Conservation (phyloP, 2,797 vertebrate genomes). For the Sparidentex hasta region DNA sequence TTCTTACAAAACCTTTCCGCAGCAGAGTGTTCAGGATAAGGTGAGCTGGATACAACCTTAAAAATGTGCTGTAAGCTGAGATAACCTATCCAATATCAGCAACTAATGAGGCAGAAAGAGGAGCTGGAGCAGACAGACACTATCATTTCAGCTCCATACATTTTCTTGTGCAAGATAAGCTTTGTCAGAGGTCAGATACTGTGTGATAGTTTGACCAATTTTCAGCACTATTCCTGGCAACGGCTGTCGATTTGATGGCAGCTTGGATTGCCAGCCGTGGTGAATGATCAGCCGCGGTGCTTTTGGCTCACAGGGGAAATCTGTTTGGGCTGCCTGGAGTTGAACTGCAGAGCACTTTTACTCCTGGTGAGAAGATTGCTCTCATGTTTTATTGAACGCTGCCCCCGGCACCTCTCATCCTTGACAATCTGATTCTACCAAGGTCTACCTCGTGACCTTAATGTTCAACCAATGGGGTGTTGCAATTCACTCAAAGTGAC, state of each 20-base stretch:
- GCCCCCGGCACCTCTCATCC: constrained; percentile 78
- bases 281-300: constrained; percentile 72
- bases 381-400: constrained; percentile 86
- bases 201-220: constrained; percentile 80
- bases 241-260: constrained; percentile 74
- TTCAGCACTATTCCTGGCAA: constrained; percentile 76
- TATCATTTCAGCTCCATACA: constrained; percentile 72
- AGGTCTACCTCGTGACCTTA: constrained; percentile 79
- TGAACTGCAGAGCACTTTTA: constrained; percentile 74
- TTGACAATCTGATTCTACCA: constrained; percentile 80
- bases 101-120: constrained; percentile 81
- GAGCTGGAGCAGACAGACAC: constrained; percentile 67
- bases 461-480: constrained; percentile 77
- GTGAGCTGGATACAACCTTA: constrained; percentile 60
- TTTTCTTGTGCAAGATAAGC: constrained; percentile 78
- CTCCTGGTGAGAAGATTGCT: constrained; percentile 82
- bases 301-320: constrained; percentile 83
- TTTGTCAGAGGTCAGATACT: constrained; percentile 80
- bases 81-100: constrained; percentile 80
- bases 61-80: constrained; percentile 70
- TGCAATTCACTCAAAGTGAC: constrained; percentile 72
- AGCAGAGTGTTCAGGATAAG: constrained; percentile 58
- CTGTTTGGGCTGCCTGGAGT: constrained; percentile 76
- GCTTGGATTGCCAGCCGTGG: constrained; percentile 65
- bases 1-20: constrained; percentile 62